Conservation (phyloP, 2,797 vertebrate species). For the Gymnodraco acuticeps region DNA sequence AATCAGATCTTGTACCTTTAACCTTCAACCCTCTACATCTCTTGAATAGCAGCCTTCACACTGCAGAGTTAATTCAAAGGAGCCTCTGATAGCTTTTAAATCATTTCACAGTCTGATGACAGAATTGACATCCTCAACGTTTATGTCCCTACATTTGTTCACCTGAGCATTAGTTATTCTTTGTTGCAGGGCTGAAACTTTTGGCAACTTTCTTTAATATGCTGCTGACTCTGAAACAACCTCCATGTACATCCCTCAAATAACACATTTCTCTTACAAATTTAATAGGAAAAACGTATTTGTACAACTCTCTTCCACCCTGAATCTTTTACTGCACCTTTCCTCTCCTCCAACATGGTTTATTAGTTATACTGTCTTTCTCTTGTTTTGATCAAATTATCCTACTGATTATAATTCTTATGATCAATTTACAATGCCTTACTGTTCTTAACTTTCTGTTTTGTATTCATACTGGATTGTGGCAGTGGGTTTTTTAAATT, state of each 20-base stretch:
- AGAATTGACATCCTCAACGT: constrained; percentile 25
- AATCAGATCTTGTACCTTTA: neutral
- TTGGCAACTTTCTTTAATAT: too few species aligned
- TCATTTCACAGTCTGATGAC: constrained; percentile 7
- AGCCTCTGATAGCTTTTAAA: constrained; percentile 30
- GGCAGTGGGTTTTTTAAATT: too few species aligned
- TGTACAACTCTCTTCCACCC: neutral
- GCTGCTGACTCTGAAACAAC: too few species aligned
- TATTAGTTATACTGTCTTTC: neutral
- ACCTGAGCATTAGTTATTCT: constrained; percentile 15
- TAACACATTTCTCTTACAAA: constrained; percentile 12
- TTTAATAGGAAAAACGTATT: constrained; percentile 4
- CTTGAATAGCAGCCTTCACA: constrained; percentile 3
- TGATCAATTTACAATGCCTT: neutral
- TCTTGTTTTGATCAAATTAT: too few species aligned
- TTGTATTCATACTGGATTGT: too few species aligned
- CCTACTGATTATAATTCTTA: neutral
- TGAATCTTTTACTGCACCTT: neutral
- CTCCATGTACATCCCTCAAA: neutral
- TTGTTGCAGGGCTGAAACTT: constrained; percentile 1
- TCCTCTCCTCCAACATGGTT: neutral
- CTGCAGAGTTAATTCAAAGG: constrained; percentile 16
- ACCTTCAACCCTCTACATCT: neutral
- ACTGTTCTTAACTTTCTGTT: too few species aligned
- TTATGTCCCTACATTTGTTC: constrained; percentile 13